Percentiles rank a stretch among this genome's conserved stretches.
Evolutionary conservation across 2,888 invertebrate genomes (phyloP).

Genomic region (Drosophila lutescens): DNA sequence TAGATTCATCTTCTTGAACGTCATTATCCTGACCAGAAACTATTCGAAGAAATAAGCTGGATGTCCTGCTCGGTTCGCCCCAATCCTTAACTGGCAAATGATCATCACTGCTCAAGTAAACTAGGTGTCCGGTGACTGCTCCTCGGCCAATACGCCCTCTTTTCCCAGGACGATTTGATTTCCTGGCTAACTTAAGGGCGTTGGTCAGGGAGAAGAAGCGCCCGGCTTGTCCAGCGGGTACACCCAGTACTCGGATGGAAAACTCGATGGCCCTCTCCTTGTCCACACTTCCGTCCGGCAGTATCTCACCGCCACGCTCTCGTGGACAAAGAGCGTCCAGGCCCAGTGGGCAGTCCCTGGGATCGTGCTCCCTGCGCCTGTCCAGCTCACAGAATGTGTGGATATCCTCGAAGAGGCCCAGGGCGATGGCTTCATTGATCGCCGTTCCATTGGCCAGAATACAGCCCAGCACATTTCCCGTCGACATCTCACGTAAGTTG

Average conservation of each 20-base stretch:
- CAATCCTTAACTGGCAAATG: neutral
- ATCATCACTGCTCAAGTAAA: neutral
- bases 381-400: conserved; percentile 57
- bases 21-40: conserved; percentile 11
- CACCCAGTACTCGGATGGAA: conserved; percentile 47
- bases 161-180: neutral
- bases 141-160: conserved; percentile 6
- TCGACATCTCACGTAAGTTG: conserved; percentile 52
- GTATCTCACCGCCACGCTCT: neutral
- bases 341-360: conserved; percentile 25
- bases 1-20: neutral
- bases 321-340: conserved; percentile 30
- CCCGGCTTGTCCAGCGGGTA: conserved; percentile 16
- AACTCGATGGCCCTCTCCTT: conserved; percentile 28
- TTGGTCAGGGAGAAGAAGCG: conserved; percentile 18
- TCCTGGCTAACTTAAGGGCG: conserved; percentile 9
- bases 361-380: conserved; percentile 22
- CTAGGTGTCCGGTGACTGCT: conserved; percentile 13
- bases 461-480: conserved; percentile 55
- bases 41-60: conserved; percentile 15
- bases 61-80: neutral
- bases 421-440: conserved; percentile 50
- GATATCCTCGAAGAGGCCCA: conserved; percentile 58
- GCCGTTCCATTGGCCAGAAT: conserved; percentile 63
- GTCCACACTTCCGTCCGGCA: fast-evolving